phyloP scores from a whole-genome alignment of 1,140 invertebrate genomes.

The Marisa cornuarietis region DNA sequence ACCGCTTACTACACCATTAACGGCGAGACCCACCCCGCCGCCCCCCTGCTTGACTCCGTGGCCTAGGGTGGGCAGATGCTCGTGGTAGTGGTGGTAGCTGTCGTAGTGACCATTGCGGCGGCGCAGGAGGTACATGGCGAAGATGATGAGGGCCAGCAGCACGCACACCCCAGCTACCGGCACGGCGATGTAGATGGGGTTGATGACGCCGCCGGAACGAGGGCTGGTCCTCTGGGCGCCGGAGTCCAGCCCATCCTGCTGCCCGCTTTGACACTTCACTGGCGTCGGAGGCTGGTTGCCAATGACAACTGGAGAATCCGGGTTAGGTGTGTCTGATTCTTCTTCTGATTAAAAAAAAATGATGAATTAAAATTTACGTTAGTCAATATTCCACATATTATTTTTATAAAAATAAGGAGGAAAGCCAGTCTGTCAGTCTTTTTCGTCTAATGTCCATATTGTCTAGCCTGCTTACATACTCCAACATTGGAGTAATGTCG shows the following conservation, averaged over 20 bases:
- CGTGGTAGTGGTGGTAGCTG: slow-evolving; percentile 46
- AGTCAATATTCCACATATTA: too few species aligned
- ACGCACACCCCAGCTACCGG: slow-evolving; percentile 61
- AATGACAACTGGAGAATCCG: not conserved
- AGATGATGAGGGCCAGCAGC: slow-evolving; percentile 59
- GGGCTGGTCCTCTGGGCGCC: slow-evolving; percentile 22
- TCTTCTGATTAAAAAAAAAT: not conserved
- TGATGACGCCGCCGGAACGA: slow-evolving; percentile 43
- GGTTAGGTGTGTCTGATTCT: not conserved
- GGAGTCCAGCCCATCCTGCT: slow-evolving; percentile 6
- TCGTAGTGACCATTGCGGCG: slow-evolving; percentile 45
- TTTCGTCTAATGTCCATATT: too few species aligned
- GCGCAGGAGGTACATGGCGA: slow-evolving; percentile 61
- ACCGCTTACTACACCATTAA: not conserved
- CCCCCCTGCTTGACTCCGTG: slow-evolving; percentile 6
- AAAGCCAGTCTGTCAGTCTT: too few species aligned
- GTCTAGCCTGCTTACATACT: too few species aligned
- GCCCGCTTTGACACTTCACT: not conserved
- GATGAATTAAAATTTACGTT: too few species aligned
- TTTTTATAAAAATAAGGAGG: too few species aligned
- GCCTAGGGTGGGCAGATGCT: slow-evolving; percentile 28
- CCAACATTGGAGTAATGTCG: too few species aligned
- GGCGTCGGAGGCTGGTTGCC: not conserved
- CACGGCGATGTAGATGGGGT: slow-evolving; percentile 63
- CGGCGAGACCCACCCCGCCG: slow-evolving; percentile 1